Conservation (phyloP, 2,888 invertebrate genomes). For the Cybosia mesomella region DNA sequence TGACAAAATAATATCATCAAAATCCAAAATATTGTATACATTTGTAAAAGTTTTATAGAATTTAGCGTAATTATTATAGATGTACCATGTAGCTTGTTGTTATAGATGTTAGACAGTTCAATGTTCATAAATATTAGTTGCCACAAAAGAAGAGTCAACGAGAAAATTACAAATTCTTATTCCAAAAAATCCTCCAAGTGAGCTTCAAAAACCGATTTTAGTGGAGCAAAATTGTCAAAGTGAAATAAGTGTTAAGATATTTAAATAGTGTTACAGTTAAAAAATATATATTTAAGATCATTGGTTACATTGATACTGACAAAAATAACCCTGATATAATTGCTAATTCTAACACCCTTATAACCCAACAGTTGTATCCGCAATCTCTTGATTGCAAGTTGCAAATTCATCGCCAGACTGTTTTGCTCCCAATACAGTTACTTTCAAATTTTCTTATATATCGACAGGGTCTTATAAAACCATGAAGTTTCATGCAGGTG, state of each 20-base stretch:
- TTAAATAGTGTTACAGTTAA: constrained; percentile 51
- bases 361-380: no score
- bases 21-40: constrained; percentile 77
- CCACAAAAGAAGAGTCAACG: constrained; percentile 48
- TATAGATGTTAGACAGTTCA: constrained; percentile 74
- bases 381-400: background rate
- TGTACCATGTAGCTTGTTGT: constrained; percentile 72
- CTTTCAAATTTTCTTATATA: no score
- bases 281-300: constrained; percentile 4
- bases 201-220: constrained; percentile 79
- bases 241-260: constrained; percentile 51
- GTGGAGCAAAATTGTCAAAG: constrained; percentile 62
- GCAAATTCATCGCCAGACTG: background rate
- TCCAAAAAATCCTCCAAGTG: constrained; percentile 56
- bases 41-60: constrained; percentile 81
- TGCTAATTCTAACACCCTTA: no score
- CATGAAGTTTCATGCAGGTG: no score
- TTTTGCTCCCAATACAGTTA: background rate
- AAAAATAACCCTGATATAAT: background rate
- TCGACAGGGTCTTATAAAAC: no score
- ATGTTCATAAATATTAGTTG: constrained; percentile 69
- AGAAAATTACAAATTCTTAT: constrained; percentile 34
- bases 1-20: constrained; percentile 55
- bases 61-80: constrained; percentile 63
- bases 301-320: constrained; percentile 34